Percentiles rank a stretch among this genome's conserved stretches.
These are phyloP conservation scores for Chloropsis hardwickii DNA, from an alignment of 2,113 vertebrate genomes.

Conservation along the genomic window DNA sequence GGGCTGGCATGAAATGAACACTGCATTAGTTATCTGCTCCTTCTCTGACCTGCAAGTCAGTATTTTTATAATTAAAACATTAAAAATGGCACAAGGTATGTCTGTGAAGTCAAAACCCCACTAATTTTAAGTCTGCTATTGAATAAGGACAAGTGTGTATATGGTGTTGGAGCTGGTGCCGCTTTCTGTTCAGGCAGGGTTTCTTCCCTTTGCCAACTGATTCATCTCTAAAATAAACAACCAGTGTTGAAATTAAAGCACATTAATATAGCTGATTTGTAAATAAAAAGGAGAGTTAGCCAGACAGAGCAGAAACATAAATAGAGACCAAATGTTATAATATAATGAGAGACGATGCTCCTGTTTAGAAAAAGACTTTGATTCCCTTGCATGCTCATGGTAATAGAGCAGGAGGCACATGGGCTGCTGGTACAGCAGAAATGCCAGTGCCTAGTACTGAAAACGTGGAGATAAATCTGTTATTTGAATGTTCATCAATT, in stretches of 20 bases:
- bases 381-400: background rate
- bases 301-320: conserved; percentile 27
- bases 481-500: background rate
- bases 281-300: conserved; percentile 48
- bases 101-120: background rate
- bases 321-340: conserved; percentile 46
- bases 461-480: background rate
- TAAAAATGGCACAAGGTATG: background rate
- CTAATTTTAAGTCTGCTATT: background rate
- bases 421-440: background rate
- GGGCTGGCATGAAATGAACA: background rate
- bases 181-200: background rate
- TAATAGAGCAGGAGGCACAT: background rate
- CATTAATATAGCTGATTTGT: conserved; percentile 32
- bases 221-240: conserved; percentile 32
- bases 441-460: background rate
- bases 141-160: background rate
- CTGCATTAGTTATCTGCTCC: background rate
- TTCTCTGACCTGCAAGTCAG: background rate
- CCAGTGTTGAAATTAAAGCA: conserved; percentile 3
- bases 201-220: background rate
- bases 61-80: background rate
- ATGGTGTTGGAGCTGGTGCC: background rate
- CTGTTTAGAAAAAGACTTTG: background rate
- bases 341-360: background rate